Conservation (phyloP, 1,140 invertebrate genomes). For the Caenorhabditis brenneri region DNA sequence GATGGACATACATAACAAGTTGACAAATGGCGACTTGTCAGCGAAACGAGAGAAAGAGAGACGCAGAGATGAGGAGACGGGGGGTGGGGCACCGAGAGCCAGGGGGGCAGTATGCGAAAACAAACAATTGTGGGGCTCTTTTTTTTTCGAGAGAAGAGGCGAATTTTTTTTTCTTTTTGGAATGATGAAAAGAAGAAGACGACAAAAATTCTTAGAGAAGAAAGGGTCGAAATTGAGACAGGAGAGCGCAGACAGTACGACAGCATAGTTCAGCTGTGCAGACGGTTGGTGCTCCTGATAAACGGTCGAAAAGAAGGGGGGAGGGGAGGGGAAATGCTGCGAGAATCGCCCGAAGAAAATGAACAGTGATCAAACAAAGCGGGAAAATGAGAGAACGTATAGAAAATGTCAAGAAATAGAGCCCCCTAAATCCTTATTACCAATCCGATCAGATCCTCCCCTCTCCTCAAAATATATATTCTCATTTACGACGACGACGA, state of each 20-base stretch:
- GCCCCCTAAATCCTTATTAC: background rate
- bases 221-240: background rate
- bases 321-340: background rate
- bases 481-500: background rate
- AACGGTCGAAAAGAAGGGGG: background rate
- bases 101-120: constrained; percentile 39
- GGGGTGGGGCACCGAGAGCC: background rate
- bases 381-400: background rate
- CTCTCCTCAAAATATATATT: background rate
- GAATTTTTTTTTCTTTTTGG: constrained; percentile 36
- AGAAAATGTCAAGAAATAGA: constrained; percentile 26
- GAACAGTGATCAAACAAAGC: constrained; percentile 39
- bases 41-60: background rate
- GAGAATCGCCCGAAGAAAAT: background rate
- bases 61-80: background rate
- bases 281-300: background rate
- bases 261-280: constrained; percentile 36
- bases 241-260: background rate
- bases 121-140: constrained; percentile 25
- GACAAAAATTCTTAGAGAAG: background rate
- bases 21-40: constrained; percentile 40
- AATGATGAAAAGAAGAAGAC: constrained; percentile 33
- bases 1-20: constrained; percentile 42
- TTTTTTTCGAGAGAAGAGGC: background rate
- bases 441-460: background rate